Base-by-base conservation (phyloP, 2,888 invertebrate species). In the Ptychoptera contaminata region DNA sequence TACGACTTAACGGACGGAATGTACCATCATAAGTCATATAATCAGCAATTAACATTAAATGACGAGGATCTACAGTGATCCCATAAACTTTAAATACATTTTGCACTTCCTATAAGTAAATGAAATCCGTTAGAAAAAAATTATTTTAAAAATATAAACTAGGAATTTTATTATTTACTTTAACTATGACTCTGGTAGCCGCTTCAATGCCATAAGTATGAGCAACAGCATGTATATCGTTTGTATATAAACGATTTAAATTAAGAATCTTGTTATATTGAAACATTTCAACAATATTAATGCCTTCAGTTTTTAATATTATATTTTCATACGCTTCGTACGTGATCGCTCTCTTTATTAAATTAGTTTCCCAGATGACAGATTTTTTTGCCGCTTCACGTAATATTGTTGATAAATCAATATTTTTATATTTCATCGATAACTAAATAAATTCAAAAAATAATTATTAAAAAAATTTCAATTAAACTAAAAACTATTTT, bases 51-150 rank as follows among this genome's bases (percentile, higher is more conserved):
- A 99, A 68, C 0, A 81, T 77, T 56, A 99, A 72, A 73, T 99
- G 98, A 16, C 97, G 74, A 1, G 86, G 81, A 67, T 97, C 91
- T 3, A 99, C 94, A 8, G 79, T 77, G 56, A 99, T 99, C 23
- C 96, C 96, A 57, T 99, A 99, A 1, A 91, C 92, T 53, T 84
- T 85, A 65, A 99, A 99, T 31, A 98, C 98, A 58, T 90, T 86
- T 61, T 85, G 80, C 39, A 98, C 83, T 72, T 99, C 98, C 67
- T 74, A 56, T 10, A 58, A 50, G 29, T 39, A 48, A 43, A 43
- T 35, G 23, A 48, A 14, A 42, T 30, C 30, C 6, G 30, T 30
- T 30, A 30, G 9, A 8, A 30, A 30, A 30, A n/a, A n/a, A n/a
- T n/a, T 30, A 8, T 8, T 9, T 30, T 30, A 8, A 30, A 30